phyloP scores from a whole-genome alignment of 2,113 vertebrate species.

The Bufo bufo region DNA sequence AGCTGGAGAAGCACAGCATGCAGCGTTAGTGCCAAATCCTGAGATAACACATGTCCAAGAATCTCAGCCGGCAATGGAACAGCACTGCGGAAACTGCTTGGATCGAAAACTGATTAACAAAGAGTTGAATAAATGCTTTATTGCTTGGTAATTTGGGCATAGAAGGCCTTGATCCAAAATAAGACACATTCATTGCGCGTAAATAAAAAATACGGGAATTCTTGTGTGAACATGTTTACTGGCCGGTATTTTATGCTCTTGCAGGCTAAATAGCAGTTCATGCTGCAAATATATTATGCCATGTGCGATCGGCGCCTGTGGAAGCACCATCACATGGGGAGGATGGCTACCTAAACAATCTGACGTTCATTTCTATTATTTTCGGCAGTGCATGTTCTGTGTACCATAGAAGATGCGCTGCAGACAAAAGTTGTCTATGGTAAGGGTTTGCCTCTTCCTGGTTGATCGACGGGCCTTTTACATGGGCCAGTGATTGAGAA shows the following conservation, averaged over 20 bases:
- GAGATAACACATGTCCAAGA: constrained; percentile 9
- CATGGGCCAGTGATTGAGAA: too few species aligned
- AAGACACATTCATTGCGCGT: background rate
- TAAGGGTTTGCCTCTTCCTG: too few species aligned
- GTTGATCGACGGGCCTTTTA: too few species aligned
- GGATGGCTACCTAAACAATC: too few species aligned
- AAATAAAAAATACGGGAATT: background rate
- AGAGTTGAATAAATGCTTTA: constrained; percentile 23
- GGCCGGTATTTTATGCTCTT: background rate
- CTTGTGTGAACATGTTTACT: background rate
- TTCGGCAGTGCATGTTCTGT: too few species aligned
- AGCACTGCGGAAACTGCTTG: background rate
- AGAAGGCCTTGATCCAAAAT: background rate
- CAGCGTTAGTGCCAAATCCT: background rate
- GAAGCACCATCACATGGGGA: too few species aligned
- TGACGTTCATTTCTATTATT: too few species aligned
- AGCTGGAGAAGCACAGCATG: background rate
- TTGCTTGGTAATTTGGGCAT: background rate
- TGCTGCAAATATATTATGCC: too few species aligned
- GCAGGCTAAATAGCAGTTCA: background rate
- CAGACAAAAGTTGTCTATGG: too few species aligned
- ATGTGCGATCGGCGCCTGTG: too few species aligned
- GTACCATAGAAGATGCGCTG: too few species aligned
- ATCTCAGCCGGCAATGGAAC: background rate
- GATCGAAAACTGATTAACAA: constrained; percentile 24